phyloP scores from a whole-genome alignment of 2,888 invertebrate species.

The Diarsia mendica region DNA sequence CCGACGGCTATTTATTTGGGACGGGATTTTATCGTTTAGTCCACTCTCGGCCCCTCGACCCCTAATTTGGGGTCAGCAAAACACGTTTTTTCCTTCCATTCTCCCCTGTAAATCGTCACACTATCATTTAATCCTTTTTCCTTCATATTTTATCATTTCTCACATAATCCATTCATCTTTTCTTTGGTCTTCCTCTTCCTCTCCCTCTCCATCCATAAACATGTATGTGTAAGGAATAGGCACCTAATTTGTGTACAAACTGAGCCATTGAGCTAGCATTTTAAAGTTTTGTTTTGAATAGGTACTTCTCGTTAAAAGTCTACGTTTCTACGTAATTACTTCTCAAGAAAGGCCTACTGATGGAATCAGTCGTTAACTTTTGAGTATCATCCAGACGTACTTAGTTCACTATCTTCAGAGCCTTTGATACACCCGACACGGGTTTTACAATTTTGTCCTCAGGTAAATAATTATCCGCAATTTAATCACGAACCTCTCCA shows the following conservation, averaged over 20 bases:
- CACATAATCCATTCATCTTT: no score
- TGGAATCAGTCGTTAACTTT: background rate
- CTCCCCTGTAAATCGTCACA: no score
- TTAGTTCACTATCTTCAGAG: slow-evolving; percentile 25
- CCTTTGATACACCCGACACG: slow-evolving; percentile 45
- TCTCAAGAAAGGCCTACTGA: background rate
- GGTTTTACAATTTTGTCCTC: slow-evolving; percentile 30
- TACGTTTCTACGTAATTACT: background rate
- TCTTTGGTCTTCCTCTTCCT: no score
- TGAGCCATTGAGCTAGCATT: background rate
- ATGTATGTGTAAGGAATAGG: background rate
- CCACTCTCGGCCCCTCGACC: no score
- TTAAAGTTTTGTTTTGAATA: background rate
- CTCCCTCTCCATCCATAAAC: no score
- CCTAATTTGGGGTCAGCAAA: no score
- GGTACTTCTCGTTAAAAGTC: background rate
- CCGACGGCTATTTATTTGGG: no score
- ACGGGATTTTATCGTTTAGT: no score
- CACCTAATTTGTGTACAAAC: background rate
- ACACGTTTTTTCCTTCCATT: no score
- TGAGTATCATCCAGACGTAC: background rate
- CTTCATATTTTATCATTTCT: no score
- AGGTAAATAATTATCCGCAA: slow-evolving; percentile 56
- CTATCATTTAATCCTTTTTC: no score
- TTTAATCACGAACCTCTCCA: slow-evolving; percentile 46